These are phyloP conservation scores for Trematomus loennbergii DNA, from an alignment of 2,113 vertebrate genomes.

Conservation along the genomic window DNA sequence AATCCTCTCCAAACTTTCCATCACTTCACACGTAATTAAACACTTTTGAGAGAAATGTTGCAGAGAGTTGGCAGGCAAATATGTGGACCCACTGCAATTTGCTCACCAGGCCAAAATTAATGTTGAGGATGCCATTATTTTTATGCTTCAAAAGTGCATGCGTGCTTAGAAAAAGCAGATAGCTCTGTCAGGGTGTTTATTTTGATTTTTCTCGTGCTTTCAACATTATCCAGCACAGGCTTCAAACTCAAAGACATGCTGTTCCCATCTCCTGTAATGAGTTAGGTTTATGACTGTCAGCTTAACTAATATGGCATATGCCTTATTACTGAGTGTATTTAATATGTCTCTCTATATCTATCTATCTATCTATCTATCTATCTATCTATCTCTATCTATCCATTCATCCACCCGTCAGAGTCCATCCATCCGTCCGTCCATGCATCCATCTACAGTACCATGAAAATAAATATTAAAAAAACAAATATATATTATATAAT, in stretches of 20 bases:
- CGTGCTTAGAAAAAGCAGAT: conserved; percentile 41
- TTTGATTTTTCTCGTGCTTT: conserved; percentile 66
- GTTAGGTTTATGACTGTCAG: conserved; percentile 42
- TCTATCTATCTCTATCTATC: background rate
- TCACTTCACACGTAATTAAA: conserved; percentile 38
- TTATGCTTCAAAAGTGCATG: conserved; percentile 45
- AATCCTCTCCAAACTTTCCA: conserved; percentile 49
- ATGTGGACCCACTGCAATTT: conserved; percentile 48
- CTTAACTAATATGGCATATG: conserved; percentile 6
- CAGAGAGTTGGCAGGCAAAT: conserved; percentile 49
- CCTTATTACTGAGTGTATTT: too few relatives aligned
- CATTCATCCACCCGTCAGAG: background rate
- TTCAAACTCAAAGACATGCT: conserved; percentile 53
- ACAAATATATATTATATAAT: too few relatives aligned
- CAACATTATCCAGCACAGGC: conserved; percentile 49
- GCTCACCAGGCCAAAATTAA: conserved; percentile 56
- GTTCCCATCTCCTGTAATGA: conserved; percentile 44
- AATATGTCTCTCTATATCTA: too few relatives aligned
- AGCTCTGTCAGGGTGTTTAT: conserved; percentile 54
- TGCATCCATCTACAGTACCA: too few relatives aligned
- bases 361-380: too few relatives aligned
- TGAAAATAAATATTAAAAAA: too few relatives aligned
- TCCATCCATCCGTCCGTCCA: too few relatives aligned
- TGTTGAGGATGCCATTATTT: conserved; percentile 56
- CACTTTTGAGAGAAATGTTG: conserved; percentile 62